Evolutionary conservation across 2,113 vertebrate genomes (phyloP).

Genomic region (Caretta caretta): DNA sequence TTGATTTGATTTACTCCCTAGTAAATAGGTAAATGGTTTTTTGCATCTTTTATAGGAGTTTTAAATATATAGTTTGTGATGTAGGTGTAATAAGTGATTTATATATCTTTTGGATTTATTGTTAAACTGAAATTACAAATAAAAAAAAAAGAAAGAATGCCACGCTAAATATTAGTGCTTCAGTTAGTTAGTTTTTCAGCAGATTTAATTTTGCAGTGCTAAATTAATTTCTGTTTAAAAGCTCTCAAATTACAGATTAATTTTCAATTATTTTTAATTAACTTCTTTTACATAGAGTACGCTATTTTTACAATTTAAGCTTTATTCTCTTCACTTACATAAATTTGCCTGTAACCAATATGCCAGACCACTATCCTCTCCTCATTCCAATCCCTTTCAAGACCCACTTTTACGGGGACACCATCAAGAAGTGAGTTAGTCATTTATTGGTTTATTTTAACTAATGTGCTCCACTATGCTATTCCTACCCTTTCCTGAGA

Average conservation of each 20-base stretch:
- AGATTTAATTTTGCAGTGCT: neutral
- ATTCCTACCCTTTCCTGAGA: neutral
- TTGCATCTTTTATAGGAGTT: neutral
- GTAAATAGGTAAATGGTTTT: neutral
- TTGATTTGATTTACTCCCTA: neutral
- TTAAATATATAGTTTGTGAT: neutral
- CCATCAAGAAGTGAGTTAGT: neutral
- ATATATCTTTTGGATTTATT: neutral
- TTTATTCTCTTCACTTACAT: neutral
- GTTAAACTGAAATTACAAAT: neutral
- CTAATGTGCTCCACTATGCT: neutral
- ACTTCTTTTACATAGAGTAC: accelerated
- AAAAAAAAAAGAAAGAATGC: neutral
- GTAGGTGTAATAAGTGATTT: neutral
- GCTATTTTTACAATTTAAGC: neutral
- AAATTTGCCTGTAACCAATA: neutral
- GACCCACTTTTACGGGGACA: neutral
- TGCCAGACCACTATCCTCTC: neutral
- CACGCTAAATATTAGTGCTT: neutral
- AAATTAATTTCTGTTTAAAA: too few species aligned
- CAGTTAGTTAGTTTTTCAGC: neutral
- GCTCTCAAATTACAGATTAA: neutral
- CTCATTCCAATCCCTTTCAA: neutral
- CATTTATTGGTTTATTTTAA: neutral
- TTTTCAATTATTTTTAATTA: neutral